These are phyloP conservation scores for Criorhina ranunculi DNA, from an alignment of 2,888 invertebrate genomes.

Conservation along the genomic window DNA sequence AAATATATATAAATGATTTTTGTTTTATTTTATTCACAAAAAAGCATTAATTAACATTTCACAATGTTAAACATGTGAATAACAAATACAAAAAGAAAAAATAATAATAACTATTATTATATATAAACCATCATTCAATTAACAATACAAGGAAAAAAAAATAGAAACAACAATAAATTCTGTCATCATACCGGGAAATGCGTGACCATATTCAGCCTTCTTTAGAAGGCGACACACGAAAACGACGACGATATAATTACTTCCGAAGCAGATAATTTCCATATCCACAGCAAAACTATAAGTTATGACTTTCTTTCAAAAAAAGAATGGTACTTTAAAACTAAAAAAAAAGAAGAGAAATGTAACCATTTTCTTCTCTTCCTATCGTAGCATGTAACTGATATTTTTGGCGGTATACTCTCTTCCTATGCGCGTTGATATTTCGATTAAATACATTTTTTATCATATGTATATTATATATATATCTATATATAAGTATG, in stretches of 20 bases:
- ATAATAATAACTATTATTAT: too few relatives aligned
- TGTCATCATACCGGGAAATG: constrained; percentile 77
- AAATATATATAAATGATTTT: neutral
- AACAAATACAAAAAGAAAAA: constrained; percentile 51
- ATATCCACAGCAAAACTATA: constrained; percentile 67
- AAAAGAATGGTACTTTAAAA: constrained; percentile 32
- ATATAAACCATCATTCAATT: constrained; percentile 56
- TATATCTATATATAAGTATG: constrained; percentile 43
- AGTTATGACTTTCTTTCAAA: constrained; percentile 19
- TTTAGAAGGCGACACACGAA: constrained; percentile 33
- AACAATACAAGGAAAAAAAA: constrained; percentile 61
- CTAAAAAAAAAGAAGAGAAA: constrained; percentile 18
- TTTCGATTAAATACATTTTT: constrained; percentile 54
- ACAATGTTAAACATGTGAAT: constrained; percentile 60
- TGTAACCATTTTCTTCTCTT: constrained; percentile 12
- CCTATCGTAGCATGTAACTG: constrained; percentile 34
- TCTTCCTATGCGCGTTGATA: constrained; percentile 47
- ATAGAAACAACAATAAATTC: constrained; percentile 71
- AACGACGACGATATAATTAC: constrained; percentile 37
- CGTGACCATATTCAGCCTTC: constrained; percentile 53
- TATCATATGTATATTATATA: constrained; percentile 20
- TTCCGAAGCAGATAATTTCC: constrained; percentile 47
- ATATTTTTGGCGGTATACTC: constrained; percentile 32
- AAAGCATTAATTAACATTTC: constrained; percentile 59
- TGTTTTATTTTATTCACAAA: constrained; percentile 31